A percentile compares a stretch with the other conserved stretches of the same genome.
Conservation (phyloP, 2,888 invertebrate species). For the Philereme transversata region DNA sequence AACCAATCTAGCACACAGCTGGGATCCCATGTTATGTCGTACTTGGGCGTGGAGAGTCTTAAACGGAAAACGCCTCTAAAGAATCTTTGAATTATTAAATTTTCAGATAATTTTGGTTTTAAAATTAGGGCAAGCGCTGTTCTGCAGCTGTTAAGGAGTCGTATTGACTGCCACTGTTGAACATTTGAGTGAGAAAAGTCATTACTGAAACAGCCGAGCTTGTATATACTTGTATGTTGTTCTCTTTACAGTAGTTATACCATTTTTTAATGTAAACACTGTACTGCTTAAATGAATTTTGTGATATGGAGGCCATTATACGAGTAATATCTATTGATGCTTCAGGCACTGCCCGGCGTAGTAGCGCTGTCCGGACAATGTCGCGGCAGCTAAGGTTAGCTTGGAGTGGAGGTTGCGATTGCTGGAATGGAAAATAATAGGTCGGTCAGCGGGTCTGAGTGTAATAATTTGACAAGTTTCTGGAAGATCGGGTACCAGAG, state of each 20-base stretch:
- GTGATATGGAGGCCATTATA: background rate
- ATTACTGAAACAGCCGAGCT: background rate
- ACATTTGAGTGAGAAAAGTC: background rate
- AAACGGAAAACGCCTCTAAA: slow-evolving; percentile 1
- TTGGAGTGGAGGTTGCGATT: background rate
- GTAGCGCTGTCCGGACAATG: background rate
- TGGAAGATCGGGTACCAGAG: background rate
- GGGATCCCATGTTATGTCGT: slow-evolving; percentile 1
- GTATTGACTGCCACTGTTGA: background rate
- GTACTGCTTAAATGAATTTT: too few relatives aligned
- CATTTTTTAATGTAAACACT: too few relatives aligned
- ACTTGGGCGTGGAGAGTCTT: background rate
- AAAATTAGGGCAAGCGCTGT: background rate
- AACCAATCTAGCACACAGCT: background rate
- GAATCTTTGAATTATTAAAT: background rate
- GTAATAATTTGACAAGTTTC: background rate
- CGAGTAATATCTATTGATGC: background rate
- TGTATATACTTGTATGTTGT: background rate
- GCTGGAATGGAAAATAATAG: background rate
- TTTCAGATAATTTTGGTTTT: background rate
- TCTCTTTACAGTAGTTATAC: background rate
- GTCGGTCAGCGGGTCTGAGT: background rate
- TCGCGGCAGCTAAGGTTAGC: background rate
- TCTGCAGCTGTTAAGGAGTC: background rate
- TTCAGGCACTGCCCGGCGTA: background rate